phyloP scores from a whole-genome alignment of 1,140 invertebrate species.

The Bemisia tabaci region DNA sequence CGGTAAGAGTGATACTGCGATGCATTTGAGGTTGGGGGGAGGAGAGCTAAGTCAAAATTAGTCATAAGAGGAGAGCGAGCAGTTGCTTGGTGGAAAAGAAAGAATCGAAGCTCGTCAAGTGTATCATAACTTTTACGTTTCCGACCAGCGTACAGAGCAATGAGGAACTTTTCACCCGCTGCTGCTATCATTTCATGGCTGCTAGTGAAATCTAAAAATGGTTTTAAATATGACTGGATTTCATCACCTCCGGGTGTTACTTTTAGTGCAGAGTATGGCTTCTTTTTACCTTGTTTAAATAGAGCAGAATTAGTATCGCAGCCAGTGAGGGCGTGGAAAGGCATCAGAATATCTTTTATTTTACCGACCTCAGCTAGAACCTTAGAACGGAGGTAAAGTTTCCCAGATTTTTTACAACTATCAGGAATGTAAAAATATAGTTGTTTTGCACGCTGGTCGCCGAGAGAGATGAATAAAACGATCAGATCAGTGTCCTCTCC shows the following conservation, averaged over 20 bases:
- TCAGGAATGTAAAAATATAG: background rate
- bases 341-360: background rate
- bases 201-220: background rate
- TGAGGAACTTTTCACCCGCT: background rate
- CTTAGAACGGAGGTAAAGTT: background rate
- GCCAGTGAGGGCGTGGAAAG: background rate
- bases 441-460: background rate
- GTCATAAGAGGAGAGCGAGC: background rate
- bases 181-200: background rate
- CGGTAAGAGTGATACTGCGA: background rate
- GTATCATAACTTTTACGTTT: background rate
- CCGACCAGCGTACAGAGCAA: background rate
- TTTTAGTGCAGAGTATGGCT: background rate
- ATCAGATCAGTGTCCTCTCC: background rate
- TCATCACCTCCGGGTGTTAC: background rate
- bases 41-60: background rate
- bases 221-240: background rate
- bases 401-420: background rate
- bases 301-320: background rate
- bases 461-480: background rate
- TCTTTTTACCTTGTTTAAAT: conserved; percentile 1
- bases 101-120: background rate
- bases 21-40: background rate
- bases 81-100: background rate
- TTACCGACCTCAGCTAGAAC: background rate